Percentiles rank a stretch among this genome's conserved stretches.
These are phyloP conservation scores for Theristicus caerulescens DNA, from an alignment of 2,113 vertebrate species.

Conservation along the genomic window DNA sequence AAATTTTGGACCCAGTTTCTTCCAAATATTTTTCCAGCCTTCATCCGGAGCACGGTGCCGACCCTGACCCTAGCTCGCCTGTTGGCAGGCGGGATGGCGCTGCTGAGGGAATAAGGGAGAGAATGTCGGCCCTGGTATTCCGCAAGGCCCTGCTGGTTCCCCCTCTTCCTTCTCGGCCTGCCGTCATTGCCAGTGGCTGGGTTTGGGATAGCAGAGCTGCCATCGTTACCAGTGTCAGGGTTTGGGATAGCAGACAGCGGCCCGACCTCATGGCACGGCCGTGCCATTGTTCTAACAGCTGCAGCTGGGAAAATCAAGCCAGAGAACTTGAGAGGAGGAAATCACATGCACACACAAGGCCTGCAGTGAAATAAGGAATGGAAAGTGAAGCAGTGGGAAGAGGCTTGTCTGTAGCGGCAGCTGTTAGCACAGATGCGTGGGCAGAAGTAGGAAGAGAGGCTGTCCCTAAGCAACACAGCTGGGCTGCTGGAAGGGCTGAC, in stretches of 20 bases:
- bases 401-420: fast-evolving
- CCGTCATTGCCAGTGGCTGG: not conserved
- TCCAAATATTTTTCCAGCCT: fast-evolving
- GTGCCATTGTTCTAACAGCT: fast-evolving
- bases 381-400: not conserved
- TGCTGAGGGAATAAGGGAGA: not conserved
- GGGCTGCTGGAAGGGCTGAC: not conserved
- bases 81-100: not conserved
- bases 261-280: fast-evolving
- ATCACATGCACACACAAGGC: fast-evolving
- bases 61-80: fast-evolving
- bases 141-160: too few relatives aligned
- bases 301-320: not conserved
- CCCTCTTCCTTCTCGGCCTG: fast-evolving
- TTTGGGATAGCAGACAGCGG: fast-evolving
- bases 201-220: too few relatives aligned
- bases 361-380: not conserved
- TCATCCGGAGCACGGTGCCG: fast-evolving
- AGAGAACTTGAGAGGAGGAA: not conserved
- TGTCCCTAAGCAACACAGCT: not conserved
- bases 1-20: fast-evolving
- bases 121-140: not conserved
- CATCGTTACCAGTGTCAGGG: too few relatives aligned
- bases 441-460: not conserved
- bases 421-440: not conserved